Percentiles rank a stretch among this genome's conserved stretches.
These are phyloP conservation scores for Nothoprocta perdicaria DNA, from an alignment of 2,113 vertebrate species.

Conservation along the genomic window DNA sequence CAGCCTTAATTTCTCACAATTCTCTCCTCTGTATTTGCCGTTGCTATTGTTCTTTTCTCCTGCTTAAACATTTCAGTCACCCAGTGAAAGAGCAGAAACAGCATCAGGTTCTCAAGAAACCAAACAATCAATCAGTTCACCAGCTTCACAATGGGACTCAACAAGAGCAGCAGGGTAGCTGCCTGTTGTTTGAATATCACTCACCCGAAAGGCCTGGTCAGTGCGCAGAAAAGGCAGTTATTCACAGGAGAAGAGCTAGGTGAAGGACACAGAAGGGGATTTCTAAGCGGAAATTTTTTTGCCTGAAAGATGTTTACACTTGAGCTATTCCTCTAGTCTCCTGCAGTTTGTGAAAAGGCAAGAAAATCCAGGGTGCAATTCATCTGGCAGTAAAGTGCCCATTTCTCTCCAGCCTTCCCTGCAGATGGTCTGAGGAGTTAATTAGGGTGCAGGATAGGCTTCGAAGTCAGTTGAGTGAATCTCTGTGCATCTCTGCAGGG, in stretches of 20 bases:
- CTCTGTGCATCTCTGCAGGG: not conserved
- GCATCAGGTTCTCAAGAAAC: constrained; percentile 46
- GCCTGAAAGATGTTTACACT: not conserved
- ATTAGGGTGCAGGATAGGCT: not conserved
- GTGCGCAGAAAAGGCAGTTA: constrained; percentile 9
- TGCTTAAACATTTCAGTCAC: not conserved
- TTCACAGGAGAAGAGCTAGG: constrained; percentile 30
- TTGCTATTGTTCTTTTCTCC: constrained; percentile 35
- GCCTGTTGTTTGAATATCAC: constrained; percentile 32
- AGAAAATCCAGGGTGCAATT: not conserved
- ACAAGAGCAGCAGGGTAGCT: constrained; percentile 41
- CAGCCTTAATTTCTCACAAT: constrained; percentile 33
- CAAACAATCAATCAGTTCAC: constrained; percentile 52
- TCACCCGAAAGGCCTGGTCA: constrained; percentile 4
- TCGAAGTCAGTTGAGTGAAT: rapidly evolving
- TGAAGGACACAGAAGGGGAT: constrained; percentile 43
- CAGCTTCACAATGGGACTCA: constrained; percentile 30
- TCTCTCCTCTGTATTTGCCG: constrained; percentile 22
- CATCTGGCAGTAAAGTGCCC: not conserved
- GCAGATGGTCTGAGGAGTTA: not conserved
- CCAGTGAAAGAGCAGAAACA: constrained; percentile 51
- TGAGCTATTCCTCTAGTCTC: not conserved
- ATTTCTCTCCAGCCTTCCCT: not conserved
- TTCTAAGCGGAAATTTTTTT: constrained; percentile 39
- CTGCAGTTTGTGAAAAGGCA: not conserved